Percentiles rank a stretch among this genome's conserved stretches.
Evolutionary conservation across 2,797 vertebrate genomes (phyloP).

Genomic region (Florisuga fusca): DNA sequence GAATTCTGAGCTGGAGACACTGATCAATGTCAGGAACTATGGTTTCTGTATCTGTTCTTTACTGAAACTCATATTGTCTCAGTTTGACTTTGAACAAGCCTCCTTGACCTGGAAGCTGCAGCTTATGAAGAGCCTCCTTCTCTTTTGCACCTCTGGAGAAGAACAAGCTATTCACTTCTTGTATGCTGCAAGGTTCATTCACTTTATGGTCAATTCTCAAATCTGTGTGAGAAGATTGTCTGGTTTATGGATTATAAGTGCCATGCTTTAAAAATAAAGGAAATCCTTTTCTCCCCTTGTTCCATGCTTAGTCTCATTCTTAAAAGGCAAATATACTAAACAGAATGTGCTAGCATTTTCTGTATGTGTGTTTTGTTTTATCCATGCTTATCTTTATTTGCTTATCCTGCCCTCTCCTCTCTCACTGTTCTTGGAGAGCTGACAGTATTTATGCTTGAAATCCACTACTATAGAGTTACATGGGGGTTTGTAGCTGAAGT

Average conservation of each 20-base stretch:
- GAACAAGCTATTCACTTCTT: not conserved
- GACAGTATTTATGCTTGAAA: not conserved
- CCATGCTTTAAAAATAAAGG: not conserved
- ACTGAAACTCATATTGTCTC: not conserved
- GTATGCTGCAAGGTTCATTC: not conserved
- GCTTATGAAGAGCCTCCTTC: not conserved
- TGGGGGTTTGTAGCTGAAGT: not conserved
- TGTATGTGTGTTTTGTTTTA: not conserved
- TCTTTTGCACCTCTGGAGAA: not conserved
- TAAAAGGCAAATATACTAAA: not conserved
- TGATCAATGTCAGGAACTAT: not conserved
- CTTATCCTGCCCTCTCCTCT: not conserved
- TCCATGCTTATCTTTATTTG: not conserved
- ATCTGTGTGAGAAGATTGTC: slow-evolving; percentile 30
- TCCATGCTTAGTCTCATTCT: not conserved
- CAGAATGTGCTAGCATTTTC: not conserved
- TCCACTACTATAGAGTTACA: not conserved
- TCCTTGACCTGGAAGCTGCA: not conserved
- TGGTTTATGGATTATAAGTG: slow-evolving; percentile 5
- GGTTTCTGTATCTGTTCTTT: not conserved
- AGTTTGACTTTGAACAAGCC: not conserved
- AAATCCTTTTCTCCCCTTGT: slow-evolving; percentile 29
- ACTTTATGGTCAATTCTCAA: not conserved
- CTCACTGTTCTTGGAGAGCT: not conserved
- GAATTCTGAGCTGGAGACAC: not conserved